phyloP scores from a whole-genome alignment of 2,888 invertebrate species.

The Orthosia gracilis region DNA sequence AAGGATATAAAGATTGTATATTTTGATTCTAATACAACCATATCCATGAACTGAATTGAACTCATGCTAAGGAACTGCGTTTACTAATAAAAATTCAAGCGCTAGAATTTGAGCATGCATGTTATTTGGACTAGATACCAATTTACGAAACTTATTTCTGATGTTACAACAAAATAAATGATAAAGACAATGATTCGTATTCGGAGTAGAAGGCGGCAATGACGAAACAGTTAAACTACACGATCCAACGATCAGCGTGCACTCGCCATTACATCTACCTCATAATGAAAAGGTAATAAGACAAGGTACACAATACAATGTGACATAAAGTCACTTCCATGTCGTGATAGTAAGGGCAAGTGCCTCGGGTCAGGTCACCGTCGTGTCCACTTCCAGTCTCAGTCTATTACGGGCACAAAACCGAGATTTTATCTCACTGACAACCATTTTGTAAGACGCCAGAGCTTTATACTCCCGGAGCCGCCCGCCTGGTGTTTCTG shows the following conservation, averaged over 20 bases:
- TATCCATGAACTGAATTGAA: not conserved
- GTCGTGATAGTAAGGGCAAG: slow-evolving; percentile 77
- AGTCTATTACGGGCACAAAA: slow-evolving; percentile 72
- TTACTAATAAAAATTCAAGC: not conserved
- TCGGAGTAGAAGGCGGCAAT: not conserved
- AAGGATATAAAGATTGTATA: not conserved
- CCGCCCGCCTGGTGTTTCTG: slow-evolving; percentile 50
- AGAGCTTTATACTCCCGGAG: slow-evolving; percentile 54
- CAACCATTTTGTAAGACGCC: slow-evolving; percentile 71
- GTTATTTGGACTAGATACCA: not conserved
- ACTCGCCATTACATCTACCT: slow-evolving; percentile 18
- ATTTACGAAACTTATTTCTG: not conserved
- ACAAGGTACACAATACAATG: slow-evolving; percentile 70
- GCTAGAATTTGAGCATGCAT: not conserved
- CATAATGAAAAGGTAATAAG: slow-evolving; percentile 59
- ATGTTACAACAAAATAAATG: not conserved
- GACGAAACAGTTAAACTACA: slow-evolving; percentile 1
- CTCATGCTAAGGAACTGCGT: not conserved
- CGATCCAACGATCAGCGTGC: slow-evolving; percentile 12
- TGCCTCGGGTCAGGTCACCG: slow-evolving; percentile 71
- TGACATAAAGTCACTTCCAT: slow-evolving; percentile 69
- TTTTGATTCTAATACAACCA: not conserved
- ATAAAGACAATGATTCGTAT: not conserved
- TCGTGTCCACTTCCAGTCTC: slow-evolving; percentile 73
- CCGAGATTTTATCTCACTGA: slow-evolving; percentile 77